phyloP scores from a whole-genome alignment of 2,888 invertebrate genomes.

The Epinotia brunnichana region DNA sequence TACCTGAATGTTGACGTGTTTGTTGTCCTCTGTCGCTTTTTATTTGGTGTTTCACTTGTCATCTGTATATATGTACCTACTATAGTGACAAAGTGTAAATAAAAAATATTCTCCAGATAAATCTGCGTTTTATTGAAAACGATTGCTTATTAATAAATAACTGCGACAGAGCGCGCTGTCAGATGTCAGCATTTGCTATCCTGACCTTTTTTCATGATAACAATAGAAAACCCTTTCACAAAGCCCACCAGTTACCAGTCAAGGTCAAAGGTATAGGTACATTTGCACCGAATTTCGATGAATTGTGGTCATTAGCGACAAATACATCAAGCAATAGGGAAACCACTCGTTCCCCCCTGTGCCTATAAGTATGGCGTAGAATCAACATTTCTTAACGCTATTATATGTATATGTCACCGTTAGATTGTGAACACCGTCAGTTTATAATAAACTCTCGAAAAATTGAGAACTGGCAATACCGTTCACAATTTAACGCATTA shows the following conservation, averaged over 20 bases:
- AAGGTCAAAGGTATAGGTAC: not conserved
- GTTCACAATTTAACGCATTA: too few relatives aligned
- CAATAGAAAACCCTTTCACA: not conserved
- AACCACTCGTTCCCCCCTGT: too few relatives aligned
- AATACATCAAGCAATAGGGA: too few relatives aligned
- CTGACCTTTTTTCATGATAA: not conserved
- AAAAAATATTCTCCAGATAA: conserved; percentile 78
- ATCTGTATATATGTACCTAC: conserved; percentile 68
- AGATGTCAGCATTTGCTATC: conserved; percentile 34
- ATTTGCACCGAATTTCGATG: not conserved
- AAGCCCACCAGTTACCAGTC: not conserved
- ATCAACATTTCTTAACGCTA: too few relatives aligned
- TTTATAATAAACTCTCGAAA: too few relatives aligned
- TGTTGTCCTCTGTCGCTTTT: conserved; percentile 56
- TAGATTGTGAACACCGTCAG: too few relatives aligned
- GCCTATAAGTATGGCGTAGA: too few relatives aligned
- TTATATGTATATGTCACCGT: too few relatives aligned
- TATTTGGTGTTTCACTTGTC: conserved; percentile 63
- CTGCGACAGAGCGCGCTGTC: conserved; percentile 44
- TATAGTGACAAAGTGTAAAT: conserved; percentile 77
- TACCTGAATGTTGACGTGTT: conserved; percentile 48
- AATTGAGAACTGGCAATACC: too few relatives aligned
- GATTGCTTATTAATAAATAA: conserved; percentile 55
- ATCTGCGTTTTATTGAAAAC: conserved; percentile 65
- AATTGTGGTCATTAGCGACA: not conserved